These are phyloP conservation scores for Drosophila multiciliata DNA, from an alignment of 2,888 invertebrate genomes.

Conservation along the genomic window DNA sequence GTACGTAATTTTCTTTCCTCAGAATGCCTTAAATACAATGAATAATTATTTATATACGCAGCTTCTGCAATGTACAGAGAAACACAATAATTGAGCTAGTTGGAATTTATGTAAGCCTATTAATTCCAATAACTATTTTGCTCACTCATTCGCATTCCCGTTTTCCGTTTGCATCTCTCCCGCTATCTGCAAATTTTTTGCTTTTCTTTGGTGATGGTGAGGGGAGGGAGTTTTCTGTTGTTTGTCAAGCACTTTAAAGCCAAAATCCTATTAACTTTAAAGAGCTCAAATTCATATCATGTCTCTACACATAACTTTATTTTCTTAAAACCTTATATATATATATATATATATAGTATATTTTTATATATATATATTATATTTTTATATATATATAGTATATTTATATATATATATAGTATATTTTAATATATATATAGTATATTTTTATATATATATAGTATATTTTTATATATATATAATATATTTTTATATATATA, in stretches of 20 bases:
- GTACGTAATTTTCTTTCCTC: not conserved
- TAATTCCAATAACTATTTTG: slow-evolving; percentile 51
- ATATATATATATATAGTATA: not conserved
- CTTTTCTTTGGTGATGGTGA: not conserved
- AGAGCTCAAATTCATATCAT: slow-evolving; percentile 22
- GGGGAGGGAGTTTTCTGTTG: not conserved
- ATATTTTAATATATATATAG: not conserved
- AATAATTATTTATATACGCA: not conserved
- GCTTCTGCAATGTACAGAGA: not conserved
- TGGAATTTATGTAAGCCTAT: slow-evolving; percentile 52
- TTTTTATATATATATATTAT: not conserved
- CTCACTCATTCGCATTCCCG: not conserved
- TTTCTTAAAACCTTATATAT: not conserved
- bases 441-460: not conserved
- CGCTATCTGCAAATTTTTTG: slow-evolving; percentile 8
- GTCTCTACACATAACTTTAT: not conserved
- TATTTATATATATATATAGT: not conserved
- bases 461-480: not conserved
- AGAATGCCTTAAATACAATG: not conserved
- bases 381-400: not conserved
- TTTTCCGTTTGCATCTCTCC: not conserved
- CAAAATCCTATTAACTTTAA: slow-evolving; percentile 38
- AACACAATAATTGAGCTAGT: slow-evolving; percentile 37
- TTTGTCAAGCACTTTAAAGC: slow-evolving; percentile 26
- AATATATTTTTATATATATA: too few relatives aligned